Evolutionary conservation across 2,113 vertebrate species (phyloP), one percentile per base, ranked within the genome.

Genomic region (Scytalopus superciliaris): DNA sequence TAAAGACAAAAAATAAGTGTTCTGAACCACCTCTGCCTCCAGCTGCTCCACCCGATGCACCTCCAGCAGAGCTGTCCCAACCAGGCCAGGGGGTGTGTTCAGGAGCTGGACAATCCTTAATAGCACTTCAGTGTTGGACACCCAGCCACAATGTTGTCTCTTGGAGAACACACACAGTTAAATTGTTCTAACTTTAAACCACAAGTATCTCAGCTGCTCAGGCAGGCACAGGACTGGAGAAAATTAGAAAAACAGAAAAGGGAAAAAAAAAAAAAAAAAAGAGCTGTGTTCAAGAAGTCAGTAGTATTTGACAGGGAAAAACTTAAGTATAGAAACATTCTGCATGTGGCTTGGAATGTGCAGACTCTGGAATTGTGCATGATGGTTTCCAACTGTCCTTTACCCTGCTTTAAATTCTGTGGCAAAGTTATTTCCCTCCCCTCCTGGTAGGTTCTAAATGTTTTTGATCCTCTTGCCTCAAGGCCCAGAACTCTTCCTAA

Each of bases 111-210:
- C 31, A 14, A 19, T 30, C 40, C n/a, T 30, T 37, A 23, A 2
- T 3, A 2, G 3, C 1, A 19, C 4, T 18, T 4, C 21, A 47
- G 8, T 9, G 14, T 5, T 57, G 49, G 57, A 39, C 14, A 7
- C 37, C 40, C 1, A 5, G 2, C 1, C 10, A n/a, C 30, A 62
- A 0, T 2, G 7, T 44, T 59, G 35, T 39, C 69, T 84, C 7
- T 1, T 2, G 6, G 56, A 52, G 53, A 82, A 28, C 47, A 52
- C 13, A 15, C 14, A 19, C 19, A 9, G 33, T 22, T 60, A 14
- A 63, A 15, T 2, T 3, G 1, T 6, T 70, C 4, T 1, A 21
- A 14, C 30, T 49, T 35, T 52, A n/a, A 60, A n/a, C 15, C 30
- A 49, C 31, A 24, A 22, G 12, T 4, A 6, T 12, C 13, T n/a